Conservation (phyloP, 2,113 vertebrate species). For the Elgaria multicarinata region DNA sequence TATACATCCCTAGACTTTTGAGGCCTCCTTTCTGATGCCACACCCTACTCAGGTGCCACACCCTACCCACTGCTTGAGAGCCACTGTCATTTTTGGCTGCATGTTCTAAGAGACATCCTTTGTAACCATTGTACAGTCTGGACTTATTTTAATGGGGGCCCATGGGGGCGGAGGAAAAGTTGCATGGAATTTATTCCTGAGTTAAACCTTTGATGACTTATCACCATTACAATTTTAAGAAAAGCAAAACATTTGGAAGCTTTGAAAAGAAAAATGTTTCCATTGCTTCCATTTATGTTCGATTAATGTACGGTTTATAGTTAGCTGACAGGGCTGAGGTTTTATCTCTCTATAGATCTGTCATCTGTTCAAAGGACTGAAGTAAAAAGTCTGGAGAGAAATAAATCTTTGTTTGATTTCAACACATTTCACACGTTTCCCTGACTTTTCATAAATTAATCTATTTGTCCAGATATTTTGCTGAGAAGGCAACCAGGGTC, state of each 20-base stretch:
- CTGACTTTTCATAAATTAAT: conserved; percentile 38
- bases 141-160: no score
- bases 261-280: background rate
- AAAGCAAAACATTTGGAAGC: conserved; percentile 11
- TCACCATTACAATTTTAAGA: background rate
- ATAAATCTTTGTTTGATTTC: conserved; percentile 18
- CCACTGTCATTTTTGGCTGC: background rate
- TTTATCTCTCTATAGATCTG: conserved; percentile 24
- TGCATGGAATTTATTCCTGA: background rate
- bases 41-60: background rate
- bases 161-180: background rate
- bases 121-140: background rate
- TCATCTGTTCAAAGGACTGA: background rate
- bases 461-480: conserved; percentile 30
- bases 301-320: conserved; percentile 23
- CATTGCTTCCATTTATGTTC: background rate
- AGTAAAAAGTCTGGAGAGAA: conserved; percentile 11
- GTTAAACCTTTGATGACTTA: background rate
- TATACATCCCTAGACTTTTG: background rate
- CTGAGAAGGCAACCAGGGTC: conserved; percentile 15
- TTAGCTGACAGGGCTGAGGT: conserved; percentile 10
- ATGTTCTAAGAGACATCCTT: background rate
- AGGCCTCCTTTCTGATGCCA: background rate
- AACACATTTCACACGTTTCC: conserved; percentile 20
- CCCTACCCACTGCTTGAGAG: background rate